Base-by-base conservation (phyloP, 2,797 vertebrate species). In the Cossypha dichroa region DNA sequence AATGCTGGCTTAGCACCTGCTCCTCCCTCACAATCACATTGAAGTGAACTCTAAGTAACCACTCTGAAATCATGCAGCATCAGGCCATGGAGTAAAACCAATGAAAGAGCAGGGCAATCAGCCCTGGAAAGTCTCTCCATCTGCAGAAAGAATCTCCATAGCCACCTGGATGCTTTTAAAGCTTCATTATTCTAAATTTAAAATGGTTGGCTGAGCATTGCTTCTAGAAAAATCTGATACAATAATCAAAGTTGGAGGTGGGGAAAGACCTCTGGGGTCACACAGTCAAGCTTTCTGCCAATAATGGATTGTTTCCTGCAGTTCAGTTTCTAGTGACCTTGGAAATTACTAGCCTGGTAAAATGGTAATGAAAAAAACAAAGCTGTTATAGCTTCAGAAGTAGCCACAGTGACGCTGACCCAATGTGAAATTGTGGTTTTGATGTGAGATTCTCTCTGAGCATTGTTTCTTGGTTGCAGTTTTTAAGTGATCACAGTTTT, bases 121-220 rank as follows among this genome's bases (percentile, higher is more conserved):
- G 59, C 29, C 48, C 67, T 79, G 10, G 68, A 60, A 88, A 87
- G 78, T 86, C 68, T 49, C 68, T 54, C 51, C 26, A 34, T 56
- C 56, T 85, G 52, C 48, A 77, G 78, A 78, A 84, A 82, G 81
- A 80, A 63, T 94, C 64, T 93, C 78, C 63, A 58, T 25, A 68
- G 56, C 67, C 93, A 96, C 92, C 60, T 91, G 67, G n/a, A 92
- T 85, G 78, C 88, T 94, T 96, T 95, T 60, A 94, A 92, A 94
- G 52, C 31, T 85, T 74, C 60, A 68, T 91, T 92, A 82, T 74
- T 96, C 96, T 36, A 93, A 82, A 83, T 93, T 80, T 85, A 38
- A 80, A 85, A 55, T 80, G 86, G 54, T 85, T 85, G 64, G 52
- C 68, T 89, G 68, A 80, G 51, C 78, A 58, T 91, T 94, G 68